Percentiles rank a stretch among this genome's conserved stretches.
Conservation (phyloP, 2,113 vertebrate genomes). For the Pluvianellus socialis region DNA sequence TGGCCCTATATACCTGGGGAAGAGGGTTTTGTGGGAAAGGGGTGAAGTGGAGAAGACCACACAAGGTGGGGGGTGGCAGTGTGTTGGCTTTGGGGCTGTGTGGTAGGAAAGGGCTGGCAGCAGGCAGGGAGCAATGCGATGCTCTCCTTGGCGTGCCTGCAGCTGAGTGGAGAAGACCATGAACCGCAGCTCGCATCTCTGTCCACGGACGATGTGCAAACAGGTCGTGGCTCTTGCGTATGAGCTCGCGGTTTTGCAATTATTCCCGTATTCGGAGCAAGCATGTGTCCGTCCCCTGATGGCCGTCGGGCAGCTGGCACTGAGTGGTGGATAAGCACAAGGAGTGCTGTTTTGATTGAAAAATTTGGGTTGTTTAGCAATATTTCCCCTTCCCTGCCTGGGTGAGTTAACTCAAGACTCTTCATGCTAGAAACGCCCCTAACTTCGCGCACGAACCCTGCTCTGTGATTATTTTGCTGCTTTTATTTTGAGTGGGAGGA, state of each 20-base stretch:
- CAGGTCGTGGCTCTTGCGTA: accelerated
- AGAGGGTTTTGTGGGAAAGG: not conserved
- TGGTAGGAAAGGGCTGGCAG: not conserved
- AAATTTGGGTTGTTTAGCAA: not conserved
- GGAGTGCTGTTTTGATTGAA: not conserved
- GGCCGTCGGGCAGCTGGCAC: not conserved
- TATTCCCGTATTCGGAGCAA: not conserved
- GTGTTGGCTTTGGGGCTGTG: not conserved
- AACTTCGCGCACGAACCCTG: not conserved
- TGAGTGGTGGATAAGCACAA: not conserved
- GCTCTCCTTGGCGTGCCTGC: not conserved
- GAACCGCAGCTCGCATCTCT: not conserved
- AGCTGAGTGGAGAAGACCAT: not conserved
- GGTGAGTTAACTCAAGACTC: not conserved
- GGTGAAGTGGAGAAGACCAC: too few relatives aligned
- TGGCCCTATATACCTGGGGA: not conserved
- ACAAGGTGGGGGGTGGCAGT: accelerated
- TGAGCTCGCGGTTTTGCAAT: not conserved
- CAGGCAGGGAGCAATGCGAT: too few relatives aligned
- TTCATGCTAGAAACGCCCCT: not conserved
- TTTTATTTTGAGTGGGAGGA: not conserved
- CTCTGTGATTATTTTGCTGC: not conserved
- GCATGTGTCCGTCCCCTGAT: not conserved
- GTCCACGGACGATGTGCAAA: not conserved
- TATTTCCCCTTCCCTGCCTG: not conserved